phyloP scores from a whole-genome alignment of 2,888 invertebrate species.

The Drosophila rubida region DNA sequence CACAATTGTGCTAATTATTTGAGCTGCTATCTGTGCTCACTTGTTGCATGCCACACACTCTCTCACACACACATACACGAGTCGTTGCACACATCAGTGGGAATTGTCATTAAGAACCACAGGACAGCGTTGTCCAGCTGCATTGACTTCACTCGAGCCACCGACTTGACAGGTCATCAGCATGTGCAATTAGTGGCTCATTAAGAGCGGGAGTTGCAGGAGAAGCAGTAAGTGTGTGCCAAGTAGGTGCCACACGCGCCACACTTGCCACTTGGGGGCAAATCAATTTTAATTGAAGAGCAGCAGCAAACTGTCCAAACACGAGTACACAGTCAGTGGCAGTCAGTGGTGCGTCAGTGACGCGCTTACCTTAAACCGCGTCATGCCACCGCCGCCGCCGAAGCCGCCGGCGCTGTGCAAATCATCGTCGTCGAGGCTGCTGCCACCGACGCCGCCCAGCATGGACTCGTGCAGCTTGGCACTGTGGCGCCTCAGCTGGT shows the following conservation, averaged over 20 bases:
- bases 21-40: conserved; percentile 18
- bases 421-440: conserved; percentile 68
- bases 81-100: not conserved
- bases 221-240: too few relatives aligned
- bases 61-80: not conserved
- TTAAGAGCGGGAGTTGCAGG: conserved; percentile 16
- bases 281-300: conserved; percentile 52
- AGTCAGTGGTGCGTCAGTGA: not conserved
- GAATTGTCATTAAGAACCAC: not conserved
- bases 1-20: conserved; percentile 11
- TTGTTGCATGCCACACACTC: conserved; percentile 43
- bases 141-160: conserved; percentile 6
- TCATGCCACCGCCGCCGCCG: conserved; percentile 60
- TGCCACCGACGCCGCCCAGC: conserved; percentile 63
- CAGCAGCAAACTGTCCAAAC: conserved; percentile 31
- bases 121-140: not conserved
- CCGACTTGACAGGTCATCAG: conserved; percentile 11
- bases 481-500: conserved; percentile 60
- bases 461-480: conserved; percentile 69
- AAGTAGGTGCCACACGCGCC: conserved; percentile 24
- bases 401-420: conserved; percentile 67
- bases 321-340: not conserved
- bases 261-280: not conserved
- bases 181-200: conserved; percentile 34
- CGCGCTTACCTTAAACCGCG: conserved; percentile 69